Evolutionary conservation across 2,888 invertebrate genomes (phyloP), one percentile per base, ranked within the genome.

Genomic region (Agonopterix alstromeriana): DNA sequence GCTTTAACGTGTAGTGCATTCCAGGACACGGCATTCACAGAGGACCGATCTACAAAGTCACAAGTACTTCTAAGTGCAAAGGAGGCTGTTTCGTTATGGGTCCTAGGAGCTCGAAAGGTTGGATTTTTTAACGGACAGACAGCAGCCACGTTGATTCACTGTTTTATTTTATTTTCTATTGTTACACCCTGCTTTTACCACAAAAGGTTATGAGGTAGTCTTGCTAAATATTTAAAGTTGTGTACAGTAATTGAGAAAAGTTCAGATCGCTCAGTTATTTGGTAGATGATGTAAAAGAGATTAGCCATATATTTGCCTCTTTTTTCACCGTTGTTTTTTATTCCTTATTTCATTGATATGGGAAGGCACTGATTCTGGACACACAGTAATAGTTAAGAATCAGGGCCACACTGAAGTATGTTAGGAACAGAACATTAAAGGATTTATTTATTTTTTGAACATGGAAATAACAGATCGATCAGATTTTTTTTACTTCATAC

Each of bases 41-140:
- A 82, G 87, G 90, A 91, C 87, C 86, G 83, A 80, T 87, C 91
- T 78, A 87, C 91, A 90, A 92, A 91, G 90, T 91, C 92, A 89
- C 93, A 93, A 91, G 93, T 93, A 91, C 94, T 95, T 91, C 93
- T 96, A 90, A 95, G 95, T 90, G 95, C 95, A 91, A 94, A 95
- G 93, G 95, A 96, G 93, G 96, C 96, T 91, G 94, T 96, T 91
- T 95, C 95, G 90, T 94, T 96, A 89, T 96, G 95, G 95, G 94
- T 95, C 90, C 94, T 95, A 91, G 95, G 95, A 92, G 95, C 95
- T 91, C 93, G 95, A 92, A 95, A 96, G 95, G 95, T 96, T 93
- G 91, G 92, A 85, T 63, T 65, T 74, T 79, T 70, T 71, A 65
- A 62, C 63, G 70, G 73, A 72, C 61, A 63, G 57, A 55, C 51